A percentile compares a stretch with the other conserved stretches of the same genome.
phyloP scores from a whole-genome alignment of 2,797 vertebrate genomes.

The Spinus pinus region DNA sequence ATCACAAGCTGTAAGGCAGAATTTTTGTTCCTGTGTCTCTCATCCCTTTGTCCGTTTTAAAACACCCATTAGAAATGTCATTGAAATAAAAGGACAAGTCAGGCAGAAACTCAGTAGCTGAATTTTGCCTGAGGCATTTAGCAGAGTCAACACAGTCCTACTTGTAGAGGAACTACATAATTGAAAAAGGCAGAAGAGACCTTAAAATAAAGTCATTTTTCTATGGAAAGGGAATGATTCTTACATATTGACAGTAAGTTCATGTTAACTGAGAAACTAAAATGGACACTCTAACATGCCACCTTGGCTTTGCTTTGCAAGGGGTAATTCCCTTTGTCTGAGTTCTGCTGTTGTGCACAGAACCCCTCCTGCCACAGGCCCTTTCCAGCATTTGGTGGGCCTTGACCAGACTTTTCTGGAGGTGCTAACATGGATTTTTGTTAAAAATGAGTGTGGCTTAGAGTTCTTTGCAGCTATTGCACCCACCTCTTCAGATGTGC shows the following conservation, averaged over 20 bases:
- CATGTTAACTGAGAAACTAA: background rate
- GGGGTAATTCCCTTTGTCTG: background rate
- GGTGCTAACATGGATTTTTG: background rate
- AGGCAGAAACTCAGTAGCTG: conserved; percentile 2
- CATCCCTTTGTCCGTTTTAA: background rate
- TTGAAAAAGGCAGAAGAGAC: background rate
- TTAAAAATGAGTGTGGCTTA: background rate
- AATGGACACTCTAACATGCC: background rate
- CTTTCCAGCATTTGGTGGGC: background rate
- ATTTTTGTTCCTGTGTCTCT: background rate
- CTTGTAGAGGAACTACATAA: background rate
- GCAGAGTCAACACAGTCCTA: background rate
- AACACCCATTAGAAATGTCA: background rate
- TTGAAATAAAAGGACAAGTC: background rate
- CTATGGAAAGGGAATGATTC: background rate
- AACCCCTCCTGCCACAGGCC: background rate
- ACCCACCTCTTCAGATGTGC: conserved; percentile 94
- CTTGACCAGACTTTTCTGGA: background rate
- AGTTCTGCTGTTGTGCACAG: background rate
- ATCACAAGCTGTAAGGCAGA: background rate
- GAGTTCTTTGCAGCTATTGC: background rate
- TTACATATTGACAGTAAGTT: background rate
- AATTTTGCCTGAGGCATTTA: conserved; percentile 4
- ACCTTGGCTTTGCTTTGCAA: background rate
- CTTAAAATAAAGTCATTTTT: background rate